Conservation (phyloP, 1,140 invertebrate species). For the Caenorhabditis inopinata region DNA sequence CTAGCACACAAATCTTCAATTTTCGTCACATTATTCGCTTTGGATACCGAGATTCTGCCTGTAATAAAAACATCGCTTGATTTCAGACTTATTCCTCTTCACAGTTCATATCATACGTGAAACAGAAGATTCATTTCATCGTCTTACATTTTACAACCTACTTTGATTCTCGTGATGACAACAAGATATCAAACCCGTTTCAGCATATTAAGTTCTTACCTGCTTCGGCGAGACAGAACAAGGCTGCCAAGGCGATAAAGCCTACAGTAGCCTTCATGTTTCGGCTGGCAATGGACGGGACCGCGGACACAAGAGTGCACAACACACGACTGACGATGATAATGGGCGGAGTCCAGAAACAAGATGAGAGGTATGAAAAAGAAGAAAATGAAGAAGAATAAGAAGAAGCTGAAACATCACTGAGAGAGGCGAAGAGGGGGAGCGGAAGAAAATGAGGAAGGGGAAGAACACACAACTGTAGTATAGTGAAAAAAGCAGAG, state of each 20-base stretch:
- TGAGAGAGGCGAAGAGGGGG: not conserved
- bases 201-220: not conserved
- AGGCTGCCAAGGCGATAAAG: conserved; percentile 13
- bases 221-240: conserved; percentile 25
- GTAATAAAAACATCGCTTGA: conserved; percentile 1
- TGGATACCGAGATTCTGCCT: conserved; percentile 48
- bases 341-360: conserved; percentile 26
- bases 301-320: conserved; percentile 29
- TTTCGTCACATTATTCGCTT: conserved; percentile 40
- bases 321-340: conserved; percentile 22
- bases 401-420: conserved; percentile 1
- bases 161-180: too few relatives aligned
- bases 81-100: not conserved
- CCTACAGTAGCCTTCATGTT: conserved; percentile 30
- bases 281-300: conserved; percentile 22
- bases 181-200: not conserved
- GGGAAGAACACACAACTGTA: not conserved
- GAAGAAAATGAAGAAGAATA: conserved; percentile 20
- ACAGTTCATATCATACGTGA: not conserved
- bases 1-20: conserved; percentile 51
- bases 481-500: not conserved
- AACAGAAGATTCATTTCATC: not conserved
- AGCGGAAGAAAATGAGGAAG: not conserved
- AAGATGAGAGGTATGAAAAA: conserved; percentile 11
- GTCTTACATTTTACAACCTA: not conserved